phyloP scores from a whole-genome alignment of 1,140 invertebrate genomes.

The Kradibia gibbosae region DNA sequence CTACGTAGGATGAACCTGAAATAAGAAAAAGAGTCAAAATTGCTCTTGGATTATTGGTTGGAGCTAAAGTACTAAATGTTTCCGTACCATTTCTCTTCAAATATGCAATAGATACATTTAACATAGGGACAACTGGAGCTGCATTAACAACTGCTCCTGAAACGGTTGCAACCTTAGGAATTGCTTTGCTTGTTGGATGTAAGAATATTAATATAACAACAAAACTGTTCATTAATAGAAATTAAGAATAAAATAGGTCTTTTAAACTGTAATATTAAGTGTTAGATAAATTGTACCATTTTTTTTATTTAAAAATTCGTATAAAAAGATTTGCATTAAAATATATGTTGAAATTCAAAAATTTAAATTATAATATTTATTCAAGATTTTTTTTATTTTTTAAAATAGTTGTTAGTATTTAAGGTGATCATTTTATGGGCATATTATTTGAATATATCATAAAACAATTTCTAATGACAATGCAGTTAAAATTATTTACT shows the following conservation, averaged over 20 bases:
- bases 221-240: neutral
- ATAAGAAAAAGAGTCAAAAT: conserved; percentile 88
- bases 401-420: no score
- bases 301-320: no score
- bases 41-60: conserved; percentile 85
- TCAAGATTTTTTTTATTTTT: no score
- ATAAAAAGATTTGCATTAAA: no score
- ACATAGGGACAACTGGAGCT: conserved; percentile 75
- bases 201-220: conserved; percentile 70
- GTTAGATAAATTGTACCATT: neutral
- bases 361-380: no score
- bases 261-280: neutral
- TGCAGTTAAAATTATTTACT: no score
- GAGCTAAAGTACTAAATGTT: conserved; percentile 92
- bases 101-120: conserved; percentile 92
- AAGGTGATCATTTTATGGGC: no score
- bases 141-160: conserved; percentile 80
- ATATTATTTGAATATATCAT: no score
- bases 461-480: no score
- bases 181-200: conserved; percentile 93
- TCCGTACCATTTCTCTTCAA: conserved; percentile 98
- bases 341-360: no score
- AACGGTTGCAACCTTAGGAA: conserved; percentile 81
- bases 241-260: neutral
- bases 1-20: conserved; percentile 80